phyloP scores from a whole-genome alignment of 1,140 invertebrate genomes.

The Ostrea edulis region DNA sequence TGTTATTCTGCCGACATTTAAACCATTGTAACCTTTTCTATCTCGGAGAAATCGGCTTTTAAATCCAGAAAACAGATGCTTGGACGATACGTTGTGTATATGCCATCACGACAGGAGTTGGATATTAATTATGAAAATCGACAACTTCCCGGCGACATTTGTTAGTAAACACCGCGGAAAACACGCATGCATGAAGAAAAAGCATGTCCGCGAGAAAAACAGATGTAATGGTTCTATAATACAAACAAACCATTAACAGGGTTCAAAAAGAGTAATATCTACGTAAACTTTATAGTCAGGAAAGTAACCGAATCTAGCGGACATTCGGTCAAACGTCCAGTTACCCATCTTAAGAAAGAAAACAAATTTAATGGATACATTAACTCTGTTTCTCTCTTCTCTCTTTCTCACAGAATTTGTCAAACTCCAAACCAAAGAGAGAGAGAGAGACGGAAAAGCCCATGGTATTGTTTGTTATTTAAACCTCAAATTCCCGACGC shows the following conservation, averaged over 20 bases:
- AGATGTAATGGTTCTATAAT: background rate
- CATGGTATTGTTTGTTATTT: no score
- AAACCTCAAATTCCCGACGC: no score
- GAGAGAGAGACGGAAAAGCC: no score
- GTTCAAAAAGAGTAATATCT: background rate
- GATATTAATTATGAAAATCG: slow-evolving; percentile 23
- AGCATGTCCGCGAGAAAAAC: slow-evolving; percentile 27
- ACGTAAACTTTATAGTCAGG: background rate
- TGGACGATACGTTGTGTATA: background rate
- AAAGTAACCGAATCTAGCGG: background rate
- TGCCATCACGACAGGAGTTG: background rate
- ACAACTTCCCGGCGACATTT: background rate
- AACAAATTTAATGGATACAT: background rate
- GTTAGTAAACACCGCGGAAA: slow-evolving; percentile 16
- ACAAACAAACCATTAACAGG: slow-evolving; percentile 21
- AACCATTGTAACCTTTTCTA: background rate
- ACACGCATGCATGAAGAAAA: background rate
- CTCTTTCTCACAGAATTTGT: background rate
- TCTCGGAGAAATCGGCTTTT: background rate
- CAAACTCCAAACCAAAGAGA: no score
- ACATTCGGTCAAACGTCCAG: background rate
- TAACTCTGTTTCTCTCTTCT: background rate
- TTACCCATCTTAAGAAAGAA: no score
- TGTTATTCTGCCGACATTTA: slow-evolving; percentile 18
- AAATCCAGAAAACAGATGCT: background rate